Conservation (phyloP, 2,113 vertebrate species). For the Alectura lathami region DNA sequence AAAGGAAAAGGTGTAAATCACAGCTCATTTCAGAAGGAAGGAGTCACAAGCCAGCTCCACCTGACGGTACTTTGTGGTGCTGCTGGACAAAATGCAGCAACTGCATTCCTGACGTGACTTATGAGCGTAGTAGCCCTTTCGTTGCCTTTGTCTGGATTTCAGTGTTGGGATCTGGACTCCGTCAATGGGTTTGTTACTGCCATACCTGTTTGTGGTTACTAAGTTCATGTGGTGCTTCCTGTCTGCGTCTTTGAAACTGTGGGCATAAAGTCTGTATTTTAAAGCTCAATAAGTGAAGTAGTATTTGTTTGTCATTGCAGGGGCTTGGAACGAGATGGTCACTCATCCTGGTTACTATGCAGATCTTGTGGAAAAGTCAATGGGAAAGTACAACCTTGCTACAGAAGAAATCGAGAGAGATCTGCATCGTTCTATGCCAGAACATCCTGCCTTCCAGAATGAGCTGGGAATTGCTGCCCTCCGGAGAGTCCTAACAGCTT, state of each 20-base stretch:
- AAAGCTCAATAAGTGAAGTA: background rate
- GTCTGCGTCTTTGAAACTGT: background rate
- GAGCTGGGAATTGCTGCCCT: constrained; percentile 93
- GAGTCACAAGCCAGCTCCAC: background rate
- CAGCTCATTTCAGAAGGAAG: background rate
- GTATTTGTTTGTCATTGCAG: constrained; percentile 70
- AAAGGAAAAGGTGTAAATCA: background rate
- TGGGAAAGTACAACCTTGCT: constrained; percentile 87
- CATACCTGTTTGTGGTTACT: background rate
- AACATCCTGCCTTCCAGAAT: constrained; percentile 97
- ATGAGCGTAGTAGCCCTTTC: background rate
- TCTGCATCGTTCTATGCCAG: constrained; percentile 97
- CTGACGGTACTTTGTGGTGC: background rate
- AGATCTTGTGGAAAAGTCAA: constrained; percentile 89
- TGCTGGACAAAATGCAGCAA: background rate
- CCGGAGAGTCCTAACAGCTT: constrained; percentile 94
- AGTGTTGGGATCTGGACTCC: background rate
- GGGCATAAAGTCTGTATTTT: background rate
- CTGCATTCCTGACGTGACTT: background rate
- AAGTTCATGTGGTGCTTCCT: background rate
- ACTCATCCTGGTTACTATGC: constrained; percentile 91
- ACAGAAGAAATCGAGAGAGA: constrained; percentile 98
- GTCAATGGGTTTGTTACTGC: background rate
- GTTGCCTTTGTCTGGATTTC: background rate
- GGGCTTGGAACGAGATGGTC: constrained; percentile 94